These are phyloP conservation scores for Phylloscopus collybita DNA, from an alignment of 2,797 vertebrate species.

Conservation along the genomic window DNA sequence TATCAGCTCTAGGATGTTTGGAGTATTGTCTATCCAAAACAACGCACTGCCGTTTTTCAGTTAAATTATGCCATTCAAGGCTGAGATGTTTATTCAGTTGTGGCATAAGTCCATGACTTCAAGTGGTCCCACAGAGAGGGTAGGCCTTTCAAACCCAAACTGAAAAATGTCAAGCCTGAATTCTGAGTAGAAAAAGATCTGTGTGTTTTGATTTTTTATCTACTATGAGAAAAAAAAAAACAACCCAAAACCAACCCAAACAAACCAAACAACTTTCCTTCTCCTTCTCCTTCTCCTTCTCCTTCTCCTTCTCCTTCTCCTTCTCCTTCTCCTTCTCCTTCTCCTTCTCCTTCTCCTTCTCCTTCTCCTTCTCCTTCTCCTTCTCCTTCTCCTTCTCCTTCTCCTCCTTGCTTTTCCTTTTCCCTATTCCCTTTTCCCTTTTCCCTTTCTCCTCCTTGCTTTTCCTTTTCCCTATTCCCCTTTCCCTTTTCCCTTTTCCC, in stretches of 20 bases:
- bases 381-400: too few relatives aligned
- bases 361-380: not conserved
- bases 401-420: not conserved
- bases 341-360: not conserved
- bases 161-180: not conserved
- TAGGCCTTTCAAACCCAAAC: not conserved
- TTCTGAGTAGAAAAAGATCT: not conserved
- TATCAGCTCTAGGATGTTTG: not conserved
- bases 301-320: too few relatives aligned
- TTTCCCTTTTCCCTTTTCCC: not conserved
- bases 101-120: not conserved
- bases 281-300: too few relatives aligned
- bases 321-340: too few relatives aligned
- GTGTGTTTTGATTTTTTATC: not conserved
- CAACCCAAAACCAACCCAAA: too few relatives aligned
- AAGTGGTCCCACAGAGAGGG: not conserved
- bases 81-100: not conserved
- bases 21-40: not conserved
- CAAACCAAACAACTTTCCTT: fast-evolving
- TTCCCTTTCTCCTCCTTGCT: not conserved
- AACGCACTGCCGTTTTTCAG: not conserved
- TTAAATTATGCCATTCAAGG: not conserved
- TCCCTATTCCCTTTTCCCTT: not conserved
- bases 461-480: not conserved
- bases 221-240: not conserved